Evolutionary conservation across 2,113 vertebrate genomes (phyloP).

Genomic region (Dicrurus megarhynchus): DNA sequence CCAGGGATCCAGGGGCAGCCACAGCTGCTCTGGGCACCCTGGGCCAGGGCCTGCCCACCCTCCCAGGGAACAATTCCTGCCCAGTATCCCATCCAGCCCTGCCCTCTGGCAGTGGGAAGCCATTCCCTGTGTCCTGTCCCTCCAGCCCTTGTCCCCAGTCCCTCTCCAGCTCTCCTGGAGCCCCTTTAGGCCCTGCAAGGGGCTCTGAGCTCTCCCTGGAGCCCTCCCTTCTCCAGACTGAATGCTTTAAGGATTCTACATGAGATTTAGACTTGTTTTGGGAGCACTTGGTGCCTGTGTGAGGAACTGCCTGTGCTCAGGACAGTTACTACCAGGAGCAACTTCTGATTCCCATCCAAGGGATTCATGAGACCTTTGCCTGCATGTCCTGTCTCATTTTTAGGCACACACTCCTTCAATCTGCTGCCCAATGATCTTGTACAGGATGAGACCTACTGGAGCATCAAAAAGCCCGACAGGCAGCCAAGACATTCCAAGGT

Average conservation of each 20-base stretch:
- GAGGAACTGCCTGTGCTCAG: background rate
- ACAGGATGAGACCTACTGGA: background rate
- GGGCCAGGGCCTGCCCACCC: fast-evolving
- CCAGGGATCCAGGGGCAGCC: background rate
- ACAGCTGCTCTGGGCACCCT: background rate
- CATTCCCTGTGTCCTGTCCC: background rate
- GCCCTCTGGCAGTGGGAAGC: background rate
- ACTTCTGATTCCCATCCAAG: background rate
- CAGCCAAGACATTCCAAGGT: background rate
- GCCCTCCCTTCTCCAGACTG: too few relatives aligned
- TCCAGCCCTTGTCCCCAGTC: background rate
- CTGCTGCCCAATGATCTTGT: fast-evolving
- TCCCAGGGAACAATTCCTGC: background rate
- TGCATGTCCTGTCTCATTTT: fast-evolving
- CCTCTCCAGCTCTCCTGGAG: background rate
- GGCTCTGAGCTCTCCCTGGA: background rate
- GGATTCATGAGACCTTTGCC: fast-evolving
- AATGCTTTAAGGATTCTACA: background rate
- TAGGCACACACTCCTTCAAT: background rate
- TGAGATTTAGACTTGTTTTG: fast-evolving
- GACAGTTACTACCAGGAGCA: background rate
- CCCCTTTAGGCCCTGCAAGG: background rate
- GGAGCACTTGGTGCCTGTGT: background rate
- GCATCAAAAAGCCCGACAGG: background rate
- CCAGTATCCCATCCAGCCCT: background rate